Percentiles rank a stretch among this genome's conserved stretches.
Conservation (phyloP, 2,113 vertebrate genomes). For the Ciconia maguari region DNA sequence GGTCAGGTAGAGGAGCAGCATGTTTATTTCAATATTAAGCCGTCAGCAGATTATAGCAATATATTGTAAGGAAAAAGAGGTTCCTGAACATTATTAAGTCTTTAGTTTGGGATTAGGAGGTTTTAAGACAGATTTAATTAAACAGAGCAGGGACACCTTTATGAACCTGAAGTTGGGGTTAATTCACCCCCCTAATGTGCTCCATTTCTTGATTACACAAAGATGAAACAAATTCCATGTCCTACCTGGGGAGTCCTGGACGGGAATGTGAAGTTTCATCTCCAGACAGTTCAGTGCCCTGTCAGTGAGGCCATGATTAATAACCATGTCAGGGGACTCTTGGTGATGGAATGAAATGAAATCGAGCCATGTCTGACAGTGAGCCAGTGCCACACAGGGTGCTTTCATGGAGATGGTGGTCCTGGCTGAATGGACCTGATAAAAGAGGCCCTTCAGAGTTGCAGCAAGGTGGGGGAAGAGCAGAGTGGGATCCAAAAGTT, state of each 20-base stretch:
- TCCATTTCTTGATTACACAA: constrained; percentile 30
- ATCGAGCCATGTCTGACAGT: background rate
- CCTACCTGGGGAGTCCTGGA: background rate
- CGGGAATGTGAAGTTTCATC: constrained; percentile 18
- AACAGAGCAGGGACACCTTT: constrained; percentile 47
- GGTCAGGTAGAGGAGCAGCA: constrained; percentile 6
- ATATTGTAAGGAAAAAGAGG: constrained; percentile 48
- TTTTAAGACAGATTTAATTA: constrained; percentile 80
- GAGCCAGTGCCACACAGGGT: background rate
- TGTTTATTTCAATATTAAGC: constrained; percentile 57
- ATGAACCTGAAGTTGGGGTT: constrained; percentile 58
- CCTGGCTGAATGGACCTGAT: background rate
- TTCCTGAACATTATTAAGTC: constrained; percentile 62
- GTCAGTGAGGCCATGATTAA: constrained; percentile 42
- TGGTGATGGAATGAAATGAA: background rate
- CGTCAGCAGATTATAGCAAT: constrained; percentile 63
- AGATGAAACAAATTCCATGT: constrained; percentile 55
- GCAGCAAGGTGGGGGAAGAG: background rate
- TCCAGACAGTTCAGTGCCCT: background rate
- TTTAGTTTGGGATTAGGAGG: constrained; percentile 66
- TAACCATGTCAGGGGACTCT: background rate
- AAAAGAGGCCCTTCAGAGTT: background rate
- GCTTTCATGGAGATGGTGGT: background rate
- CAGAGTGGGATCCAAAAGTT: background rate
- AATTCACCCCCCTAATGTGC: background rate